Percentiles rank a stretch among this genome's conserved stretches.
Conservation (phyloP, 2,797 vertebrate species). For the Zenarchopterus dispar region DNA sequence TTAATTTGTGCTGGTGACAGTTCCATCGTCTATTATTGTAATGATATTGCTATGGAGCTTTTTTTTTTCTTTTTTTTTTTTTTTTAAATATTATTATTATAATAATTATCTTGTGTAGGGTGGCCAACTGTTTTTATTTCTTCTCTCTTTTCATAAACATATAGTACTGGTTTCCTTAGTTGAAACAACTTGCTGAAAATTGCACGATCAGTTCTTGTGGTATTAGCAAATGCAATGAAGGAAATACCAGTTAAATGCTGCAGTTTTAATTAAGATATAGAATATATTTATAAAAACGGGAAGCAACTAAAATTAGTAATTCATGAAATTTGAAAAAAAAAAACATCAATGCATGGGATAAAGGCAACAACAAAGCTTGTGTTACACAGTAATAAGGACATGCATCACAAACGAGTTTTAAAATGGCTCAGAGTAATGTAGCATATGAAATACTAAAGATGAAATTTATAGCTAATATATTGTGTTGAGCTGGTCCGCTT, state of each 20-base stretch:
- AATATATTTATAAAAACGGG: conserved; percentile 84
- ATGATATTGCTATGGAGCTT: conserved; percentile 78
- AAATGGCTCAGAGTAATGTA: conserved; percentile 82
- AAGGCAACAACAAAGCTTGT: conserved; percentile 81
- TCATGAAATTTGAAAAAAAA: conserved; percentile 77
- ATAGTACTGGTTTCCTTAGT: conserved; percentile 87
- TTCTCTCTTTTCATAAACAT: conserved; percentile 81
- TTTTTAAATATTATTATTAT: conserved; percentile 81
- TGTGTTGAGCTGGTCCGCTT: conserved; percentile 96
- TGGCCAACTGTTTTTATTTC: conserved; percentile 78
- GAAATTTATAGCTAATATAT: conserved; percentile 96
- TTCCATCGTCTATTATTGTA: conserved; percentile 87
- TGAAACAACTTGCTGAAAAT: conserved; percentile 90
- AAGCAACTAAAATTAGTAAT: conserved; percentile 77
- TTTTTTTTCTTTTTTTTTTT: conserved; percentile 74
- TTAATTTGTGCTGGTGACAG: conserved; percentile 96
- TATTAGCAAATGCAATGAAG: conserved; percentile 87
- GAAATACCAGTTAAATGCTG: conserved; percentile 93
- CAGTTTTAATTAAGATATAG: conserved; percentile 92
- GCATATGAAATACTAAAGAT: conserved; percentile 88
- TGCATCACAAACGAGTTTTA: conserved; percentile 87
- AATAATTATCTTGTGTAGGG: conserved; percentile 82
- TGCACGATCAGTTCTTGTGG: conserved; percentile 89
- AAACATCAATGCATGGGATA: conserved; percentile 87
- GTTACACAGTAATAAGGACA: conserved; percentile 82